Evolutionary conservation across 2,888 invertebrate genomes (phyloP), one percentile per base, ranked within the genome.

Genomic region (Aporophyla nigra): DNA sequence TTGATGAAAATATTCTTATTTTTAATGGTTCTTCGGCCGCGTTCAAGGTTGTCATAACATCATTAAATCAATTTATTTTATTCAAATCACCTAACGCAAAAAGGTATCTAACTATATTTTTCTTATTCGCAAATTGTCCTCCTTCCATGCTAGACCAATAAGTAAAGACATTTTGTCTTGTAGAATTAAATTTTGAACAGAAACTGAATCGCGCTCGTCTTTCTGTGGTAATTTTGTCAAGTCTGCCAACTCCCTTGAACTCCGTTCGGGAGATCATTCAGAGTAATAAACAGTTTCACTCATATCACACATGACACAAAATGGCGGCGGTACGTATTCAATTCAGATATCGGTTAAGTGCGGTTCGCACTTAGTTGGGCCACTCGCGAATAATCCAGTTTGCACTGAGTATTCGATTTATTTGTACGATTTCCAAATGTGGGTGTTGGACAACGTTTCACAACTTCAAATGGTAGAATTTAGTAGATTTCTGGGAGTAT

Each of bases 371-470:
- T 76, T 69, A 68, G 76, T 85, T 83, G 59, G 86, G 68, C 63
- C 71, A 73, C 63, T 73, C 61, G 84, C 80, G 43, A 84, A 83
- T 84, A 79, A 87, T 86, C 84, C 86, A 80, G 82, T 88, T 86
- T 78, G 80, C 63, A n/a, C 76, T 66, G 66, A 86, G 70, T 63
- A 59, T 68, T 79, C 61, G 51, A 69, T 66, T 65, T 79, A 77
- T 80, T 85, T 59, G 71, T 79, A 68, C 72, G 53, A 76, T 71
- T 84, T 84, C 46, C 65, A 71, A 71, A 85, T 82, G 68, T 85
- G 71, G 73, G 63, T 73, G 66, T 71, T 24, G 56, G 71, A 65
- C 59, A 67, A 43, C 21, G 40, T 66, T 71, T 70, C 68, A 40
- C 53, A 78, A 77, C 63, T 33, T 43, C 21, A 33, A 77, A 49